Evolutionary conservation across 2,113 vertebrate genomes (phyloP).

Genomic region (Phaetusa simplex): DNA sequence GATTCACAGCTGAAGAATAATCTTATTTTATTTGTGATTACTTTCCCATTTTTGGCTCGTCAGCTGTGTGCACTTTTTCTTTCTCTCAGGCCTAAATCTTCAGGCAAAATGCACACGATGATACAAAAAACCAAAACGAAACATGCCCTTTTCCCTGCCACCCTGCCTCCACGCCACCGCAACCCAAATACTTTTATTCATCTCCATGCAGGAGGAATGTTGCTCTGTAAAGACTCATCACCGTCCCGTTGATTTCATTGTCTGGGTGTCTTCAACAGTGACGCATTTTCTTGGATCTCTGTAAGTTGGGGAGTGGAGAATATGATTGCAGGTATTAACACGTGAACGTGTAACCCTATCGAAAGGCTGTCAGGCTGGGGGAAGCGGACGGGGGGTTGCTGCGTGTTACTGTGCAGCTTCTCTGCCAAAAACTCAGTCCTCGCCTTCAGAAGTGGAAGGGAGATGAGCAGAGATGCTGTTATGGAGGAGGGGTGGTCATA

Average conservation of each 20-base stretch:
- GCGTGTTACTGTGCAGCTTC: neutral
- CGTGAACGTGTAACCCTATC: rapidly evolving
- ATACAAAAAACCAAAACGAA: neutral
- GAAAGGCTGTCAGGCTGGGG: neutral
- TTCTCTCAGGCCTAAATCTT: neutral
- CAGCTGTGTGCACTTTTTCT: neutral
- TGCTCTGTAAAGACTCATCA: neutral
- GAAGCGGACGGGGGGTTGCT: rapidly evolving
- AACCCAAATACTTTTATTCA: neutral
- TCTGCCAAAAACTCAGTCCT: neutral
- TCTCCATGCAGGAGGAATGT: neutral
- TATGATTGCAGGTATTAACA: neutral
- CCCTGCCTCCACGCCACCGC: rapidly evolving
- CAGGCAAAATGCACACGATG: neutral
- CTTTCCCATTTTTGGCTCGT: neutral
- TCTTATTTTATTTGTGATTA: constrained; percentile 41
- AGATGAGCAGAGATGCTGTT: neutral
- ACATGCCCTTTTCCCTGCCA: rapidly evolving
- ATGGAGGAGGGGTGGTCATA: neutral
- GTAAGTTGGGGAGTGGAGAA: neutral
- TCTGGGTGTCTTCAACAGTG: neutral
- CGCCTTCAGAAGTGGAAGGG: neutral
- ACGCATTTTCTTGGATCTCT: neutral
- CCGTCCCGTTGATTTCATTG: neutral
- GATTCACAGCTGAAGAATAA: constrained; percentile 26